Percentiles rank a stretch among this genome's conserved stretches.
Conservation (phyloP, 1,140 invertebrate genomes). For the Hormaphis cornu region DNA sequence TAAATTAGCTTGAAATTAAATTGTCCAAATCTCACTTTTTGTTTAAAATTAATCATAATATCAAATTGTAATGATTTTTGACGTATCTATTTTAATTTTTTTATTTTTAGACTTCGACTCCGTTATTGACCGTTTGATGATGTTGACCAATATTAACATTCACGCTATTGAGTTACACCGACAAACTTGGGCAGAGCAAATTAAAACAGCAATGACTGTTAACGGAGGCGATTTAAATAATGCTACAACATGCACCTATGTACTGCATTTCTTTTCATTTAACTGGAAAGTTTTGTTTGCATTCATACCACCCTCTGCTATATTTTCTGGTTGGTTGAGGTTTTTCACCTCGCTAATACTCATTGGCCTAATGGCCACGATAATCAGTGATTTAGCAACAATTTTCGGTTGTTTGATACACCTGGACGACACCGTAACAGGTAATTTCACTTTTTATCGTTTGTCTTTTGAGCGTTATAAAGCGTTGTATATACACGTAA, state of each 20-base stretch:
- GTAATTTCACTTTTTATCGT: too few relatives aligned
- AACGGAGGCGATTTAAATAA: conserved; percentile 56
- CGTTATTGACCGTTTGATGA: conserved; percentile 49
- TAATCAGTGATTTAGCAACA: conserved; percentile 54
- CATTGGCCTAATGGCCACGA: conserved; percentile 53
- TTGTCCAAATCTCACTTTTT: background rate
- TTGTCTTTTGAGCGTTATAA: too few relatives aligned
- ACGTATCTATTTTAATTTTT: background rate
- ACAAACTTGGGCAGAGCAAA: conserved; percentile 51
- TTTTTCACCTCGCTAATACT: conserved; percentile 49
- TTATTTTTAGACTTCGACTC: conserved; percentile 50
- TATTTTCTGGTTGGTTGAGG: conserved; percentile 54
- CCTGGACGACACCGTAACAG: conserved; percentile 50
- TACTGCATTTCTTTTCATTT: conserved; percentile 91
- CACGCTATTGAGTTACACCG: conserved; percentile 49
- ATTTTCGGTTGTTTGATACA: conserved; percentile 57
- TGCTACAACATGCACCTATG: conserved; percentile 64
- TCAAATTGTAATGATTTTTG: background rate
- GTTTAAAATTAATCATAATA: background rate
- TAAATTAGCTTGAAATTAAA: too few relatives aligned
- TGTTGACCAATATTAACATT: conserved; percentile 51
- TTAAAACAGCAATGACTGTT: conserved; percentile 53
- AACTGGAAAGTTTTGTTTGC: conserved; percentile 84
- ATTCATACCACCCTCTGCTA: conserved; percentile 49
- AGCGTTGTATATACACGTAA: too few relatives aligned